Evolutionary conservation across 1,140 invertebrate species (phyloP), one percentile per base, ranked within the genome.

Genomic region (Drosophila nigromelanica): DNA sequence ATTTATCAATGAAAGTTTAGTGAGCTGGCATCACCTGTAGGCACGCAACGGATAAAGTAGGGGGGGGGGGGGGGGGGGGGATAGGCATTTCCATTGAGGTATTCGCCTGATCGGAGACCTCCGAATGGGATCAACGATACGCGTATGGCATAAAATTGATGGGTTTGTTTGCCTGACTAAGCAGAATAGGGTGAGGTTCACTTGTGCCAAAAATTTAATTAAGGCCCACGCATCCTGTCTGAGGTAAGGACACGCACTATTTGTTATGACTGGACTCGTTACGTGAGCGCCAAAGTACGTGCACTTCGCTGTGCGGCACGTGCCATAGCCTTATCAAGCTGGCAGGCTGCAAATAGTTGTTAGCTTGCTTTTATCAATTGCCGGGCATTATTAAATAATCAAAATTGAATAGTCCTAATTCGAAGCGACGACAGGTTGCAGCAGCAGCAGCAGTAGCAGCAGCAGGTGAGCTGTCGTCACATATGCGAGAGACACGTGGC

Each of bases 331-430:
- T 27, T 27, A 27, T 27, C 27, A 27, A 27, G 27, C 27, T 27
- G 27, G 35, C 39, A 73, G 70, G 52, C 43, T 21, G 21, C 33
- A 37, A 35, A 24, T 45, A 43, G 51, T 50, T 69, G 63, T 43
- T 60, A 43, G 10, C 39, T 60, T 48, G 68, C 68, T 75, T 72
- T 60, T 75, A 75, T 72, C 73, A 75, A 75, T 75, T 51, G 40
- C 52, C 24, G 4, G 63, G 55, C 85, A 89, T 89, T 89, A 89
- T 89, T 89, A 71, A 89, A 89, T 89, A 89, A 89, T 89, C 76
- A 89, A 89, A 89, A 89, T 89, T 89, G 83, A 89, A 89, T 89
- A 89, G 79, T 83, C 72, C 80, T 82, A 89, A 87, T 89, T 79
- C 79, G 47, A 33, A 35, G 62, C 59, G 74, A 70, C 81, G 79